Percentiles rank a stretch among this genome's conserved stretches.
phyloP scores from a whole-genome alignment of 2,113 vertebrate genomes.

The Ictalurus punctatus region DNA sequence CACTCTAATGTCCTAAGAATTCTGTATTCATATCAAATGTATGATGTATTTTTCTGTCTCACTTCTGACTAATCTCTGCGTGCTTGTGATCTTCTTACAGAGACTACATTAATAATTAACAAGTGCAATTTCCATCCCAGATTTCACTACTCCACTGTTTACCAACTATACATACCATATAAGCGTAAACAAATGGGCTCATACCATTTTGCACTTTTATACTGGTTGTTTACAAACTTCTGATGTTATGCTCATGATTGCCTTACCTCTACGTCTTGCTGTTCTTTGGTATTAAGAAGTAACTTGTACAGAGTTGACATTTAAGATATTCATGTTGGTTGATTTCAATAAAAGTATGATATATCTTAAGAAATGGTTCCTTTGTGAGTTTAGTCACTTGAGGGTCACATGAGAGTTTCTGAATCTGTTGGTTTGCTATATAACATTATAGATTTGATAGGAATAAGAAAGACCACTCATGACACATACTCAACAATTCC shows the following conservation, averaged over 20 bases:
- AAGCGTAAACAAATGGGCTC: neutral
- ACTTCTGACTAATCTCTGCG: constrained; percentile 5
- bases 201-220: constrained; percentile 21
- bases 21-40: neutral
- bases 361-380: neutral
- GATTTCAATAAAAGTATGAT: constrained; percentile 48
- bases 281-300: constrained; percentile 19
- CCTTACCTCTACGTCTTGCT: constrained; percentile 27
- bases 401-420: neutral
- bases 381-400: neutral
- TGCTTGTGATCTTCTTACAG: constrained; percentile 22
- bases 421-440: neutral
- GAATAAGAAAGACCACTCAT: neutral
- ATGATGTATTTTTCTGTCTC: constrained; percentile 15
- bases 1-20: constrained; percentile 36
- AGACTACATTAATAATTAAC: neutral
- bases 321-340: constrained; percentile 41
- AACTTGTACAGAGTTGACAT: constrained; percentile 30
- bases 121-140: constrained; percentile 5
- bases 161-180: neutral
- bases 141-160: neutral
- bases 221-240: constrained; percentile 4
- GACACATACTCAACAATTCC: neutral
- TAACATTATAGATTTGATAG: neutral
- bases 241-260: neutral